phyloP scores from a whole-genome alignment of 2,888 invertebrate species.

The Blera fallax region DNA sequence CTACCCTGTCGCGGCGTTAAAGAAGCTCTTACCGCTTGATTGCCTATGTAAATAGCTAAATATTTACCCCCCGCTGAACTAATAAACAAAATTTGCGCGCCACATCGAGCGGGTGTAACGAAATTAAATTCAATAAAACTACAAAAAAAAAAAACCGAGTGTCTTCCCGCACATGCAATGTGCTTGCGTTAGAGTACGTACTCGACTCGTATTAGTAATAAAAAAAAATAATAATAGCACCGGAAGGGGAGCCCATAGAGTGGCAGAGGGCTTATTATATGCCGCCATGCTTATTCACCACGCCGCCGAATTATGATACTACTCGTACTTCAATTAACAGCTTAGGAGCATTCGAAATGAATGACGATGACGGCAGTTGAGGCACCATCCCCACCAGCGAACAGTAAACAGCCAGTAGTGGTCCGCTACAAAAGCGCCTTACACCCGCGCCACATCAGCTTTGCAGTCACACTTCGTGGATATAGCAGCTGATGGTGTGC shows the following conservation, averaged over 20 bases:
- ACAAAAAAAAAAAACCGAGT: background rate
- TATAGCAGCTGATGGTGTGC: background rate
- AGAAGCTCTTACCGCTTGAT: background rate
- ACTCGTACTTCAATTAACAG: slow-evolving; percentile 20
- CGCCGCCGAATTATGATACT: slow-evolving; percentile 4
- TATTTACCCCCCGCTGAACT: background rate
- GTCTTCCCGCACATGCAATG: background rate
- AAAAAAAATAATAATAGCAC: slow-evolving; percentile 10
- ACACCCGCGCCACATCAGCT: slow-evolving; percentile 22
- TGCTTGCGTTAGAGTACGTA: background rate
- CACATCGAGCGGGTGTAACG: background rate
- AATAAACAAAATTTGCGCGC: slow-evolving; percentile 9
- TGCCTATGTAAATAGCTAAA: slow-evolving; percentile 8
- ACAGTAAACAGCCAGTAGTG: no score
- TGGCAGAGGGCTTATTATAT: slow-evolving; percentile 20
- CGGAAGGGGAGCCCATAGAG: slow-evolving; percentile 31
- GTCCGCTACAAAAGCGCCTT: background rate
- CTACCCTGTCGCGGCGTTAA: background rate
- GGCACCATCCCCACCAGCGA: background rate
- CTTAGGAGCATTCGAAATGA: slow-evolving; percentile 6
- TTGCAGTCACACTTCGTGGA: slow-evolving; percentile 7
- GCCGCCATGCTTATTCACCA: background rate
- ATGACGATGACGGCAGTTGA: background rate
- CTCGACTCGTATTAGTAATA: background rate
- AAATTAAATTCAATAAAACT: slow-evolving; percentile 29